phyloP scores from a whole-genome alignment of 2,888 invertebrate genomes.

The Oxyteleia sp. region DNA sequence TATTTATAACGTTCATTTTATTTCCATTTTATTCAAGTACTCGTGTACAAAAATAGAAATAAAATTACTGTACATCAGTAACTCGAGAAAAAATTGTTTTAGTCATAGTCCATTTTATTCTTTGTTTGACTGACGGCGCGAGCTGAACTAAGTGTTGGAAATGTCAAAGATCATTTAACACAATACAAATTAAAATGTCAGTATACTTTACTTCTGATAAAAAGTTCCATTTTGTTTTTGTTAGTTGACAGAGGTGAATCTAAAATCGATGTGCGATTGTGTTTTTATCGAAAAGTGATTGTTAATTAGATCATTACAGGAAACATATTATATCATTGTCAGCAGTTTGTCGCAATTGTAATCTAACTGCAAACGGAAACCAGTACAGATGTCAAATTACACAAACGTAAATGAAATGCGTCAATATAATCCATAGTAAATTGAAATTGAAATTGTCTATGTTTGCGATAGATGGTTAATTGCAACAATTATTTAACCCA shows the following conservation, averaged over 20 bases:
- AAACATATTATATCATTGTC: background rate
- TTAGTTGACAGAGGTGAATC: background rate
- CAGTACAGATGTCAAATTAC: constrained; percentile 14
- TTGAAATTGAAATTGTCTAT: constrained; percentile 25
- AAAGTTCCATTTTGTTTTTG: too few species aligned
- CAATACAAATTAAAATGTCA: constrained; percentile 19
- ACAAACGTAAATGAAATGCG: constrained; percentile 10
- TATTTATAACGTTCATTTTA: too few species aligned
- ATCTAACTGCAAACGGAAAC: constrained; percentile 13
- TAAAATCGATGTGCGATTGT: background rate
- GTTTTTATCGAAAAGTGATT: background rate
- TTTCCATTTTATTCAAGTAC: too few species aligned
- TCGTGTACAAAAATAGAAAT: too few species aligned
- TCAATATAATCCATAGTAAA: constrained; percentile 29
- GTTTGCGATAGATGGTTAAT: constrained; percentile 15
- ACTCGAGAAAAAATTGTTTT: too few species aligned
- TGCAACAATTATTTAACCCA: constrained; percentile 10
- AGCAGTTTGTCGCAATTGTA: background rate
- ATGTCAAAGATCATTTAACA: constrained; percentile 12
- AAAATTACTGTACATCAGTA: too few species aligned
- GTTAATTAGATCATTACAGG: background rate
- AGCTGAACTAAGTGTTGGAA: background rate
- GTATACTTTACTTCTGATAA: background rate
- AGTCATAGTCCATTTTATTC: background rate
- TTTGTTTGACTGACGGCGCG: background rate